Conservation (phyloP, 37 sponge, comb jelly and placozoan genomes). For the Chondrilla cf. caribensis region DNA sequence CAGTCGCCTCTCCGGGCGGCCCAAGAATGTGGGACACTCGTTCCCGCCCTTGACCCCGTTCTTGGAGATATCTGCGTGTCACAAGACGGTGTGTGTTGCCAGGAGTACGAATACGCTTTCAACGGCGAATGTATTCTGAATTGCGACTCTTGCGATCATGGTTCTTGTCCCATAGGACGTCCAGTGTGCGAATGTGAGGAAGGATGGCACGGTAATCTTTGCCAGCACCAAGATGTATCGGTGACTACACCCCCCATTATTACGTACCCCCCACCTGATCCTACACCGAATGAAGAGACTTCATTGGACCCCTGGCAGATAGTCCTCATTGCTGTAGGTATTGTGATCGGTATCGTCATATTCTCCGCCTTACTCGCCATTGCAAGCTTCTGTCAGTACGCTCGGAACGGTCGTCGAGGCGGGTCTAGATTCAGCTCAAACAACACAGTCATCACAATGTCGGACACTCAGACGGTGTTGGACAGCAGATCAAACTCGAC, state of each 20-base stretch:
- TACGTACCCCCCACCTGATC: neutral
- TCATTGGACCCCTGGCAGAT: constrained; percentile 37
- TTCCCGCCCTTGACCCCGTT: neutral
- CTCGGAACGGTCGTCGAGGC: neutral
- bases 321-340: constrained; percentile 55
- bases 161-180: neutral
- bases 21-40: neutral
- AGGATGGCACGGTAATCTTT: neutral
- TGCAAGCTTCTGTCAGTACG: constrained; percentile 35
- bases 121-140: constrained; percentile 3
- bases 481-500: neutral
- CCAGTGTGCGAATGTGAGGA: neutral
- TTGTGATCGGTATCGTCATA: constrained; percentile 52
- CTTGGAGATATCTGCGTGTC: too few relatives aligned
- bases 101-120: neutral
- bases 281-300: neutral
- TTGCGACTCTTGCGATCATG: neutral
- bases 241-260: neutral
- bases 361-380: constrained; percentile 49
- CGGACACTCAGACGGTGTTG: neutral
- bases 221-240: neutral
- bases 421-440: neutral
- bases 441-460: neutral
- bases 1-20: neutral
- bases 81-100: neutral